Percentiles rank a stretch among this genome's conserved stretches.
These are phyloP conservation scores for Cryptotermes secundus DNA, from an alignment of 1,140 invertebrate genomes.

Conservation along the genomic window DNA sequence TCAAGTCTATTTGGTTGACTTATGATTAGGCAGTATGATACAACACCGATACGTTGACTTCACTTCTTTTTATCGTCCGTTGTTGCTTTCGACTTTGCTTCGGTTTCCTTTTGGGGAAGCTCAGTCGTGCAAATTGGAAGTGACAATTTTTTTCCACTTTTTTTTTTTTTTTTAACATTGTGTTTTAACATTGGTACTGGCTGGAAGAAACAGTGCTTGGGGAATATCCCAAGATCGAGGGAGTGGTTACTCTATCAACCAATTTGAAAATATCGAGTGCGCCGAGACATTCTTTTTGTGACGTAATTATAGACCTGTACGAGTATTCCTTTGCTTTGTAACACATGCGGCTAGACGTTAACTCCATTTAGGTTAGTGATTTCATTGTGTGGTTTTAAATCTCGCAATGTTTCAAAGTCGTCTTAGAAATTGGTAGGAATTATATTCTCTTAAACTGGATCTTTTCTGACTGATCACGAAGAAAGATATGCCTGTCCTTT, in stretches of 20 bases:
- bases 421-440: too few relatives aligned
- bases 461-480: too few relatives aligned
- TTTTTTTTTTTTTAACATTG: neutral
- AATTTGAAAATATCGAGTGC: neutral
- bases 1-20: too few relatives aligned
- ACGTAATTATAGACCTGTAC: too few relatives aligned
- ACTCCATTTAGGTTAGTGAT: too few relatives aligned
- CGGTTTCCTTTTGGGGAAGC: neutral
- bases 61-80: neutral
- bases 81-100: slow-evolving; percentile 3
- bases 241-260: neutral
- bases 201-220: neutral
- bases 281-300: neutral
- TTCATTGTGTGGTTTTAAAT: too few relatives aligned
- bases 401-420: too few relatives aligned
- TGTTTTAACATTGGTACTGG: neutral
- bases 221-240: neutral
- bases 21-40: neutral
- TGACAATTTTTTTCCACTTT: slow-evolving; percentile 15
- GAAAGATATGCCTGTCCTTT: too few relatives aligned
- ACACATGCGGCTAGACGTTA: too few relatives aligned
- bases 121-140: slow-evolving; percentile 1
- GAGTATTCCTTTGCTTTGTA: too few relatives aligned
- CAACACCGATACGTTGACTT: neutral
- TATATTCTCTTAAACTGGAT: too few relatives aligned